Conservation (phyloP, 1,140 invertebrate species). For the Teleopsis dalmanni region DNA sequence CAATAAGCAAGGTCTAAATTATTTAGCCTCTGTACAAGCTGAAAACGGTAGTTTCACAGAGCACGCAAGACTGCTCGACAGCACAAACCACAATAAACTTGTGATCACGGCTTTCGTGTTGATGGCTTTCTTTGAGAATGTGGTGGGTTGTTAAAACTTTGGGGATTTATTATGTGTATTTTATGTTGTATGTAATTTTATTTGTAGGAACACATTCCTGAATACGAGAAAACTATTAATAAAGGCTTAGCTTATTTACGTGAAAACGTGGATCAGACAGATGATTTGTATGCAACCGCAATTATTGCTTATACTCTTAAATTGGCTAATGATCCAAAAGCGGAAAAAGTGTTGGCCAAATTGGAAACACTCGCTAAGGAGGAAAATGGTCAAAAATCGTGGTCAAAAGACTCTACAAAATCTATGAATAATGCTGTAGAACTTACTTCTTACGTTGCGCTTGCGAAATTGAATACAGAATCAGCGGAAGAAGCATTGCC, state of each 20-base stretch:
- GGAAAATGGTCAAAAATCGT: constrained; percentile 33
- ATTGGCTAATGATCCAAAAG: constrained; percentile 56
- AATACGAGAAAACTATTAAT: constrained; percentile 58
- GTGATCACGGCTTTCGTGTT: constrained; percentile 73
- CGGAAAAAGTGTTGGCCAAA: constrained; percentile 25
- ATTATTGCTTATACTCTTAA: constrained; percentile 71
- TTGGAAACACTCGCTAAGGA: constrained; percentile 20
- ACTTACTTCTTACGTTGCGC: constrained; percentile 65
- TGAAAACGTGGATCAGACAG: constrained; percentile 57
- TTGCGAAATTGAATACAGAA: constrained; percentile 55
- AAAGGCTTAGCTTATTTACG: constrained; percentile 76
- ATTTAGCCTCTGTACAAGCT: constrained; percentile 68
- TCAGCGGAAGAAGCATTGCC: constrained; percentile 51
- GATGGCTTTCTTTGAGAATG: constrained; percentile 67
- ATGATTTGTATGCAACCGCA: constrained; percentile 71
- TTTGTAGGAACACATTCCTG: constrained; percentile 35
- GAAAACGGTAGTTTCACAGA: constrained; percentile 75
- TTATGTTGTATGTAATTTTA: constrained; percentile 8
- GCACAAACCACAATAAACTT: constrained; percentile 64
- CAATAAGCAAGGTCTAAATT: constrained; percentile 65
- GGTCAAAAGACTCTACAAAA: constrained; percentile 28
- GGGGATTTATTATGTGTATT: background rate
- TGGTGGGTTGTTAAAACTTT: constrained; percentile 18
- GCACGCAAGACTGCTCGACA: constrained; percentile 62
- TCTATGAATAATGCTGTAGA: constrained; percentile 63